Evolutionary conservation across 2,113 vertebrate species (phyloP).

Genomic region (Struthio camelus): DNA sequence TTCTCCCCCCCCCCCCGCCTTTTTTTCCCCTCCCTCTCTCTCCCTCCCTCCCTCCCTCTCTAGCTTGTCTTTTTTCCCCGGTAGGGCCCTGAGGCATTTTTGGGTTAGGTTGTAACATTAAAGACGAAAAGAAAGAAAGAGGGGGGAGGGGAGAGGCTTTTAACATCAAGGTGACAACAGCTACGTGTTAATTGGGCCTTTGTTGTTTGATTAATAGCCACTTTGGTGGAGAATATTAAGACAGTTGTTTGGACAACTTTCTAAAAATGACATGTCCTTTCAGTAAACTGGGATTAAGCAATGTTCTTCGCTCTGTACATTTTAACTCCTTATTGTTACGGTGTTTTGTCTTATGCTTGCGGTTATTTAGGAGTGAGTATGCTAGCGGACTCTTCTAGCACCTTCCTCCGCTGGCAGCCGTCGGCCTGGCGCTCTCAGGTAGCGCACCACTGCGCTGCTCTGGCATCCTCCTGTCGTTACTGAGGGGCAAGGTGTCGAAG

Average conservation of each 20-base stretch:
- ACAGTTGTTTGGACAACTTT: slow-evolving; percentile 65
- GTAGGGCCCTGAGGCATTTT: slow-evolving; percentile 57
- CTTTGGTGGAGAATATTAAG: slow-evolving; percentile 62
- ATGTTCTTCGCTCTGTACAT: slow-evolving; percentile 3
- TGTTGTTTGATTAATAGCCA: slow-evolving; percentile 76
- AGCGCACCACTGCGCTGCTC: background rate
- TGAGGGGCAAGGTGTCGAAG: background rate
- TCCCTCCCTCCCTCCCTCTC: background rate
- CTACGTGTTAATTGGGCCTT: slow-evolving; percentile 81
- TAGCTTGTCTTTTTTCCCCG: background rate
- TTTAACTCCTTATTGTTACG: slow-evolving; percentile 45
- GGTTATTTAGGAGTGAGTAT: background rate
- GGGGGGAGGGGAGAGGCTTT: slow-evolving; percentile 74
- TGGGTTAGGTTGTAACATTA: slow-evolving; percentile 60
- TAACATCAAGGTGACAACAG: slow-evolving; percentile 80
- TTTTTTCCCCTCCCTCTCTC: background rate
- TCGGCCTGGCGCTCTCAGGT: background rate
- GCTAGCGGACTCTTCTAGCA: background rate
- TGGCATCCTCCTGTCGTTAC: background rate
- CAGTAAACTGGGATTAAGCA: slow-evolving; percentile 46
- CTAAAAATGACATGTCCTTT: slow-evolving; percentile 47
- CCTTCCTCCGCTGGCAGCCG: background rate
- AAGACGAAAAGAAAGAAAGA: slow-evolving; percentile 51
- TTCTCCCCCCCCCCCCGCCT: background rate
- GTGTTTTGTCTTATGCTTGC: background rate